These are phyloP conservation scores for Brenthis ino DNA, from an alignment of 2,888 invertebrate genomes.

Conservation along the genomic window DNA sequence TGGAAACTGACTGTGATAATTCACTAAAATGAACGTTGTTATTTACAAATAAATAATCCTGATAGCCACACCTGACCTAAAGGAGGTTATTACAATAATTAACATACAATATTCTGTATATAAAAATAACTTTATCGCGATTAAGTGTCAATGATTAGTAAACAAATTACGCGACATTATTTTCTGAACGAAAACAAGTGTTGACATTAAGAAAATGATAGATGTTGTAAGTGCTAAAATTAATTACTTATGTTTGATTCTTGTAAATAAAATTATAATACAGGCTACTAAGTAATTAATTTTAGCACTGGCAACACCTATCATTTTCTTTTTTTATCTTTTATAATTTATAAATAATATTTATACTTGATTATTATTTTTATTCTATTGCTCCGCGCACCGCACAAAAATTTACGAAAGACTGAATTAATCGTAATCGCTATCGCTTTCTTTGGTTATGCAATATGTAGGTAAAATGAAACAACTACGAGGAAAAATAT, in stretches of 20 bases:
- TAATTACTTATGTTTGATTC: no score
- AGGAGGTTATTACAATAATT: neutral
- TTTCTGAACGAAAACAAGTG: conserved; percentile 33
- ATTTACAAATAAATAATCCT: neutral
- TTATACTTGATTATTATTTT: no score
- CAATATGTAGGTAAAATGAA: no score
- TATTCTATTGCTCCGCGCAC: no score
- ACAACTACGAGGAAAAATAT: no score
- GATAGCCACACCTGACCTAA: neutral
- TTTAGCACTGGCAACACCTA: neutral
- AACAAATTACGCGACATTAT: conserved; percentile 31
- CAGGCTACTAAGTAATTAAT: neutral
- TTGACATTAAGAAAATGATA: neutral
- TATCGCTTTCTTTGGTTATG: no score
- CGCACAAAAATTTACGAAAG: no score
- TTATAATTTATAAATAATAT: no score
- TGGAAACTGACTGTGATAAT: neutral
- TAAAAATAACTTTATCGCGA: conserved; percentile 31
- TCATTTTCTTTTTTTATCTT: neutral
- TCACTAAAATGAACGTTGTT: conserved; percentile 5
- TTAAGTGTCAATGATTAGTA: conserved; percentile 31
- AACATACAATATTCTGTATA: conserved; percentile 10
- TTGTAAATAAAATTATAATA: no score
- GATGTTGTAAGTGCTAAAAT: neutral
- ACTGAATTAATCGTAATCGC: no score